Evolutionary conservation across 2,113 vertebrate genomes (phyloP).

Genomic region (Sapayoa aenigma): DNA sequence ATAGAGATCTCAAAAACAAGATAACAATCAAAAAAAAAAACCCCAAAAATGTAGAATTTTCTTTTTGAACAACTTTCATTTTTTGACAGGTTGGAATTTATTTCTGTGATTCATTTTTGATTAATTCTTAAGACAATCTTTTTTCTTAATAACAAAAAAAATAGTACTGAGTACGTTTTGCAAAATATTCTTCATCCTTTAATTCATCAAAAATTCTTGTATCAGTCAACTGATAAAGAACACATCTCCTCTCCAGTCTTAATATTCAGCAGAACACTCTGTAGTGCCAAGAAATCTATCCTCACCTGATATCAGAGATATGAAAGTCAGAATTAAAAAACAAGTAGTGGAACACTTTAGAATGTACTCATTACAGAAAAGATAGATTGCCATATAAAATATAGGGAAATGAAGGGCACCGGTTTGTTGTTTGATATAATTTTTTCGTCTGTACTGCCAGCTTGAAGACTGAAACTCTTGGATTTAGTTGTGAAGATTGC

Average conservation of each 20-base stretch:
- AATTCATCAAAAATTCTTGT: background rate
- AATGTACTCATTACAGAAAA: background rate
- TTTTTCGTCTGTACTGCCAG: background rate
- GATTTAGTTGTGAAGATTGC: background rate
- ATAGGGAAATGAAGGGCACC: background rate
- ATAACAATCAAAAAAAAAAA: background rate
- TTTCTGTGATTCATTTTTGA: background rate
- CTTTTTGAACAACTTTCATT: background rate
- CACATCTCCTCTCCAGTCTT: background rate
- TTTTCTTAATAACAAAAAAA: background rate
- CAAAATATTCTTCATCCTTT: background rate
- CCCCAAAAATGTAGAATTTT: background rate
- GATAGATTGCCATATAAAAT: background rate
- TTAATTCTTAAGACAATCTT: background rate
- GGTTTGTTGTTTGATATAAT: background rate
- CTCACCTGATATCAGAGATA: accelerated
- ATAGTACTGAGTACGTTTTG: background rate
- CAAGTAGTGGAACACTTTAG: background rate
- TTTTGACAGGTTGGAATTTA: background rate
- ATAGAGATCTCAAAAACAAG: background rate
- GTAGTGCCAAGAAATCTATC: background rate
- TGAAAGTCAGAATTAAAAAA: background rate
- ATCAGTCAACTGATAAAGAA: background rate
- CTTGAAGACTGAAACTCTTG: background rate
- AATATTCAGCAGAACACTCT: background rate